Evolutionary conservation across 1,140 invertebrate genomes (phyloP).

Genomic region (Drosophila seguyi): DNA sequence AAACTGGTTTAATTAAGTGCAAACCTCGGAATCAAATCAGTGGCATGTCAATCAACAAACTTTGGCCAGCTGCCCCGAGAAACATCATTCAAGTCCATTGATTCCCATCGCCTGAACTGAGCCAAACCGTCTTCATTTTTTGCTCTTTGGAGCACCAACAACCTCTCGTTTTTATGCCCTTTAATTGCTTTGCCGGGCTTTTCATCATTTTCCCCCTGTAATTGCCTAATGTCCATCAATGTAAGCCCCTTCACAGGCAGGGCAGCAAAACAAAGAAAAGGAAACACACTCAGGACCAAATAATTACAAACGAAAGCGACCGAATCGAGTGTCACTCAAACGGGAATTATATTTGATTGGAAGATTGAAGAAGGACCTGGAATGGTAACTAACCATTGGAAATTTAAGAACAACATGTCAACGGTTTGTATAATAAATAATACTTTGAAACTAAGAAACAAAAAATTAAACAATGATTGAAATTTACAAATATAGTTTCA

Average conservation of each 20-base stretch:
- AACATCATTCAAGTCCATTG: slow-evolving; percentile 33
- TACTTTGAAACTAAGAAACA: too few species aligned
- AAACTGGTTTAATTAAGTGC: background rate
- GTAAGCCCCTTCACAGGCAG: slow-evolving; percentile 46
- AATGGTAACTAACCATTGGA: background rate
- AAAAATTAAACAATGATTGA: too few species aligned
- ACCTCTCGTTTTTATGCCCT: slow-evolving; percentile 9
- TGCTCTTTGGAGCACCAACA: slow-evolving; percentile 2
- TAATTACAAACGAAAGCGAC: slow-evolving; percentile 52
- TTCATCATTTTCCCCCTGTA: slow-evolving; percentile 43
- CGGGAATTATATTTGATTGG: slow-evolving; percentile 51
- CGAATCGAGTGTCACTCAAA: slow-evolving; percentile 63
- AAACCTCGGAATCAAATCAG: slow-evolving; percentile 15
- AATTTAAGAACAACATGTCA: background rate
- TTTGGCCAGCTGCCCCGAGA: slow-evolving; percentile 1
- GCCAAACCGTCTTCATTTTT: slow-evolving; percentile 10
- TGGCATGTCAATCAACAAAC: slow-evolving; percentile 21
- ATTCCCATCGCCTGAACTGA: slow-evolving; percentile 25
- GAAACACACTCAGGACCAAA: slow-evolving; percentile 30
- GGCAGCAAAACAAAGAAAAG: slow-evolving; percentile 5
- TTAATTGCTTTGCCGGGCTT: slow-evolving; percentile 42
- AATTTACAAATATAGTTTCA: too few species aligned
- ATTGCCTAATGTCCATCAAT: slow-evolving; percentile 69
- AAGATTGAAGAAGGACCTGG: background rate
- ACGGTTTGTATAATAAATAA: background rate